phyloP scores from a whole-genome alignment of 2,797 vertebrate genomes.

The Limosa lapponica region DNA sequence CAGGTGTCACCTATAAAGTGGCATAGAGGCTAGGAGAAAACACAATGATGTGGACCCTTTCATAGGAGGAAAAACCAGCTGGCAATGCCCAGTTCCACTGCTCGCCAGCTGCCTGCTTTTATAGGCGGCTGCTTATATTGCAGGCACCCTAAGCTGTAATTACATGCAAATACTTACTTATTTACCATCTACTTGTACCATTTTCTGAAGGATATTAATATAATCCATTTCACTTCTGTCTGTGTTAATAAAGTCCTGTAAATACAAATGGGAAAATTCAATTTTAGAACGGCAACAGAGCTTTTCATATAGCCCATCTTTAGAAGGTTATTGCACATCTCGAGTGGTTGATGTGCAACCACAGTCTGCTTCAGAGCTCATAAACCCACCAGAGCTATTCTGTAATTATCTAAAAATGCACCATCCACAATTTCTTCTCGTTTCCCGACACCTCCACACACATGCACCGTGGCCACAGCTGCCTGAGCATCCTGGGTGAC shows the following conservation, averaged over 20 bases:
- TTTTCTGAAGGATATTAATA: conserved; percentile 2
- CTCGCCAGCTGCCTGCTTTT: not conserved
- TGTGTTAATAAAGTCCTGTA: not conserved
- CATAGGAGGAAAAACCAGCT: not conserved
- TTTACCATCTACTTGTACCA: not conserved
- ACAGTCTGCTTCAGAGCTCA: not conserved
- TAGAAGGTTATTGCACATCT: not conserved
- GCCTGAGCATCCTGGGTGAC: not conserved
- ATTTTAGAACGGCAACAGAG: not conserved
- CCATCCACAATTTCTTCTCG: not conserved
- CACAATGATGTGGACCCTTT: not conserved
- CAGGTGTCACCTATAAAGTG: not conserved
- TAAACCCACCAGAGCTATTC: not conserved
- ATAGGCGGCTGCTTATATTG: not conserved
- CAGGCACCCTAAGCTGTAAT: not conserved
- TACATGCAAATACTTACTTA: not conserved
- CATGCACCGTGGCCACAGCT: not conserved
- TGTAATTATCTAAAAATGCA: not conserved
- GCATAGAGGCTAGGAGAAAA: not conserved
- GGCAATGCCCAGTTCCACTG: not conserved
- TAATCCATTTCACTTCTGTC: conserved; percentile 7
- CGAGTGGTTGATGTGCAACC: not conserved
- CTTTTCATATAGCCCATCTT: not conserved
- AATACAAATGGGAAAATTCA: conserved; percentile 15
- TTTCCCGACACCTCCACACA: not conserved